Evolutionary conservation across 2,888 invertebrate species (phyloP).

Genomic region (Phaonia tiefii): DNA sequence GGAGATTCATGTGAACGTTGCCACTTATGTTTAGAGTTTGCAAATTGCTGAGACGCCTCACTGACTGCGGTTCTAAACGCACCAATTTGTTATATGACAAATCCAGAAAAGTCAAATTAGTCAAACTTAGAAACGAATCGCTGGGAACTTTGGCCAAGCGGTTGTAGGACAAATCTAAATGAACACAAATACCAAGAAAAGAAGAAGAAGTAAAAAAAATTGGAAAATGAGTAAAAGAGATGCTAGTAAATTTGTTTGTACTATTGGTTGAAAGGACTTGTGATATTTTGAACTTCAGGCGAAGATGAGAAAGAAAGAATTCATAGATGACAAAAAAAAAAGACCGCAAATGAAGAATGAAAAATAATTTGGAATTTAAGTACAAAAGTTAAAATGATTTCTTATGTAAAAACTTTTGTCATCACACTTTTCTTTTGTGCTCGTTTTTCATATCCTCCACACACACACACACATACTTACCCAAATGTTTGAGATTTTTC

Average conservation of each 20-base stretch:
- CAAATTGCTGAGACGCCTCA: conserved; percentile 81
- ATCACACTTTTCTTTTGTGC: background rate
- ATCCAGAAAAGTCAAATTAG: conserved; percentile 86
- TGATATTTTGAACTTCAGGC: background rate
- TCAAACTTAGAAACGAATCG: conserved; percentile 87
- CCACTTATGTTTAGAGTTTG: conserved; percentile 87
- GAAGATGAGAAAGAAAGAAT: background rate
- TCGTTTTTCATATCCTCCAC: background rate
- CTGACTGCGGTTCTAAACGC: conserved; percentile 84
- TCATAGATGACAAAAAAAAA: conserved; percentile 1
- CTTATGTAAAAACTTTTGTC: conserved; percentile 36
- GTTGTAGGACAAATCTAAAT: conserved; percentile 85
- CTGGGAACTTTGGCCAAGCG: conserved; percentile 88
- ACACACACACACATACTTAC: conserved; percentile 69
- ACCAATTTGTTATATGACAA: conserved; percentile 89
- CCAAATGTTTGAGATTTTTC: conserved; percentile 79
- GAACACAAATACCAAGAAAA: background rate
- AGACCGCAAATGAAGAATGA: background rate
- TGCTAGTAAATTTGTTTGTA: background rate
- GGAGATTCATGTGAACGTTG: conserved; percentile 81
- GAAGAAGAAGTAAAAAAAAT: background rate
- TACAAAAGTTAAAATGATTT: conserved; percentile 25
- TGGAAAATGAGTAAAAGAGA: conserved; percentile 36
- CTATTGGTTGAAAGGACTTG: background rate
- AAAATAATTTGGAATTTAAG: conserved; percentile 23